phyloP scores from a whole-genome alignment of 30 jellyfish, hydroid and myxozoan species.

The Aurelia sp. region DNA sequence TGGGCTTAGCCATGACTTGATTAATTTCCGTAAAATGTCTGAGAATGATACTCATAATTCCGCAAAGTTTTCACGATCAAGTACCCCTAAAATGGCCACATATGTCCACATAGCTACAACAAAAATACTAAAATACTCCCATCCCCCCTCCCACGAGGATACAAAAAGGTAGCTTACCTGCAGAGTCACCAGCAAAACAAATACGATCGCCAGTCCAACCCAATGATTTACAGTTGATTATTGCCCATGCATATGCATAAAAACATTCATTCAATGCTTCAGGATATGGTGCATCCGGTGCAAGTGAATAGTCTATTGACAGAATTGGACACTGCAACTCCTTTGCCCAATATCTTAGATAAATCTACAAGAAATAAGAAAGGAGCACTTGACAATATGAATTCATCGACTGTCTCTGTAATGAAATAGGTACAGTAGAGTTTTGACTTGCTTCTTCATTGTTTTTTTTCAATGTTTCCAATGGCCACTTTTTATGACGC shows the following conservation, averaged over 20 bases:
- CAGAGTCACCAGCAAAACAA: conserved; percentile 97
- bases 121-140: no score
- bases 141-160: no score
- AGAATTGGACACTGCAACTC: conserved; percentile 90
- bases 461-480: no score
- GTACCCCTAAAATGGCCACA: no score
- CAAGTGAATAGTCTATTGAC: conserved; percentile 90
- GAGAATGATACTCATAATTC: no score
- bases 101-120: no score
- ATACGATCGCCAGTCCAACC: conserved; percentile 92
- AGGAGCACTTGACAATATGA: neutral
- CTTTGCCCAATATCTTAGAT: conserved; percentile 94
- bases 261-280: conserved; percentile 97
- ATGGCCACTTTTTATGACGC: no score
- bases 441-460: no score
- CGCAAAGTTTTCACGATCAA: no score
- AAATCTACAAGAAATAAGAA: conserved; percentile 50
- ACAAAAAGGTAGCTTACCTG: conserved; percentile 64
- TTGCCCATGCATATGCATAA: conserved; percentile 94
- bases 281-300: conserved; percentile 99
- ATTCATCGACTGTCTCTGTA: neutral
- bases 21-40: no score
- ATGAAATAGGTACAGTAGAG: no score
- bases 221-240: conserved; percentile 68
- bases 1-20: no score